These are phyloP conservation scores for Mastomys natalensis DNA, from an alignment of 2,113 vertebrate species.

Conservation along the genomic window DNA sequence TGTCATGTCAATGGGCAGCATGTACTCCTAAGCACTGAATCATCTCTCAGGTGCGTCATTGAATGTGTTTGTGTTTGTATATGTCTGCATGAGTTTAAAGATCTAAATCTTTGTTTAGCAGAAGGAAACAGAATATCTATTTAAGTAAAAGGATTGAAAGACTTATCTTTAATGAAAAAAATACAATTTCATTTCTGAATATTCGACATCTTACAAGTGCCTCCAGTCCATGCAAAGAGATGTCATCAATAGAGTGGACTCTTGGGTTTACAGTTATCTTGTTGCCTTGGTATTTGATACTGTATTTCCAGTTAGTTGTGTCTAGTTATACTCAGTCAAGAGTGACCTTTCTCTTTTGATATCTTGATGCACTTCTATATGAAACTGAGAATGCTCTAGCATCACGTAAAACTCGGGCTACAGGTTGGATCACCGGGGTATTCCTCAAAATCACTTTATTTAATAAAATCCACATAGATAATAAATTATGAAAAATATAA, in stretches of 20 bases:
- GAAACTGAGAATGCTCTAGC: not conserved
- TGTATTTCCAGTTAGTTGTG: not conserved
- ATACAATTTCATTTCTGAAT: not conserved
- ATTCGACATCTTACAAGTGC: not conserved
- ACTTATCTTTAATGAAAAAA: not conserved
- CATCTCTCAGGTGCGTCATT: not conserved
- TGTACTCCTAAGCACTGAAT: not conserved
- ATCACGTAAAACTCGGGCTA: not conserved
- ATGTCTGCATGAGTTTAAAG: not conserved
- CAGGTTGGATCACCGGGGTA: not conserved
- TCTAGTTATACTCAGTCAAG: not conserved
- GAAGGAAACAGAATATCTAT: not conserved
- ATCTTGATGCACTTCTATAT: not conserved
- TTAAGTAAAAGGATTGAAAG: rapidly evolving
- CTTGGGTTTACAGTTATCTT: not conserved
- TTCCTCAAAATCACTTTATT: not conserved
- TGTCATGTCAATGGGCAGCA: not conserved
- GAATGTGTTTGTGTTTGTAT: not conserved
- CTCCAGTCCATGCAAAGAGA: not conserved
- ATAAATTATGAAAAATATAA: not conserved
- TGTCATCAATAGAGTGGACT: rapidly evolving
- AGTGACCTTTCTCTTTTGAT: not conserved
- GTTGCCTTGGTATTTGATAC: not conserved
- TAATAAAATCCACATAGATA: not conserved
- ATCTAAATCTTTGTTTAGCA: not conserved